Base-by-base conservation (phyloP, 2,113 vertebrate genomes). In the Toxotes chatareus region DNA sequence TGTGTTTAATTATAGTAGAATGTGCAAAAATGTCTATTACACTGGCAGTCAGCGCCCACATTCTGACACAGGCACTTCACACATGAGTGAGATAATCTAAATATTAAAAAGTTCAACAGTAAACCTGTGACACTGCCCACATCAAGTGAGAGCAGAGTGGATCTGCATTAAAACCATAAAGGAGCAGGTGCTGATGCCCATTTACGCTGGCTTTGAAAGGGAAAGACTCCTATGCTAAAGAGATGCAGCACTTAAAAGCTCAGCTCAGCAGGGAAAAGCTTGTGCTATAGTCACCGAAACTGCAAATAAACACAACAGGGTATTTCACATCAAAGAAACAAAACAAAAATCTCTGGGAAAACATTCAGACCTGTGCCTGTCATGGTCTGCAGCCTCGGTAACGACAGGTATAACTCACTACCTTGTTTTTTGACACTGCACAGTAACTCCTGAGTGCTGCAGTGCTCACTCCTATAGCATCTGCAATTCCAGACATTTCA, bases 401-500 rank as follows among this genome's bases (percentile, higher is more conserved):
- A 53, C 34, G 68, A 80, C 69, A 76, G 76, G 40, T 82, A 9
- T 40, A 74, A 78, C 36, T 75, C 73, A 49, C 60, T 71, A 10
- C 40, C 62, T 36, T 49, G 44, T 60, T 67, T 73, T 73, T 42
- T 76, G 46, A 80, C 77, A 64, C 73, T 64, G 78, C 80, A 83
- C 38, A 69, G 63, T 44, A 73, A 66, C 78, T 77, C 69, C 83
- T 67, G 71, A 78, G 55, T 91, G 73, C 86, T 88, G 91, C 90
- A 92, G 85, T 86, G 75, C 79, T 85, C 85, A 67, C 83, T 77
- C 73, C 51, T 69, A 38, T 10, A 73, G 78, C 85, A 78, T 67
- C 78, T 82, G 68, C 78, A 61, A 27, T 62, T 66, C 73, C 38
- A 75, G 75, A 76, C 64, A 40, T 82, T 66, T 61, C 62, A 10